Evolutionary conservation across 2,113 vertebrate genomes (phyloP).

Genomic region (Stercorarius parasiticus): DNA sequence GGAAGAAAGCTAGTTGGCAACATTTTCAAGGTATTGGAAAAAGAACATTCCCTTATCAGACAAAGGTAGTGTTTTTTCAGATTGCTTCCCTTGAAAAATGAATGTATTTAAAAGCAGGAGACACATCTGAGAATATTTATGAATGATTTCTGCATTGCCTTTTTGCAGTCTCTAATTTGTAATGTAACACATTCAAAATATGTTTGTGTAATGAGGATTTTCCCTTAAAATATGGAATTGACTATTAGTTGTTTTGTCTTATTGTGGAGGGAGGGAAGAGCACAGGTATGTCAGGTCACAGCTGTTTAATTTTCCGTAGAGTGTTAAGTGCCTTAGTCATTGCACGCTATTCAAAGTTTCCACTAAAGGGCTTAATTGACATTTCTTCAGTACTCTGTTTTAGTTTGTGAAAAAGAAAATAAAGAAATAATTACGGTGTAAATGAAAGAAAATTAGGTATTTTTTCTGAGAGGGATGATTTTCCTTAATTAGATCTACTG

Average conservation of each 20-base stretch:
- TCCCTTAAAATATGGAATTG: background rate
- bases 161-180: background rate
- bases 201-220: background rate
- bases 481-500: background rate
- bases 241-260: background rate
- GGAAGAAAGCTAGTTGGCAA: background rate
- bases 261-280: background rate
- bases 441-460: background rate
- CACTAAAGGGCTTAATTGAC: background rate
- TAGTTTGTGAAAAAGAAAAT: background rate
- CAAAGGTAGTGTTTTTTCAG: background rate
- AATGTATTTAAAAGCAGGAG: background rate
- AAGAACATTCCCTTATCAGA: background rate
- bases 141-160: background rate
- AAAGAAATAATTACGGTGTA: background rate
- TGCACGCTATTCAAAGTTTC: background rate
- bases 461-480: background rate
- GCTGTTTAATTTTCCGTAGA: background rate
- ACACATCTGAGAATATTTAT: background rate
- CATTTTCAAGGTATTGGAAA: background rate
- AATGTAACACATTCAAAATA: background rate
- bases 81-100: background rate
- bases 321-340: background rate
- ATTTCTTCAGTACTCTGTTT: background rate
- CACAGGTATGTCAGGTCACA: background rate